Base-by-base conservation (phyloP, 2,113 vertebrate species). In the Phrynosoma platyrhinos region DNA sequence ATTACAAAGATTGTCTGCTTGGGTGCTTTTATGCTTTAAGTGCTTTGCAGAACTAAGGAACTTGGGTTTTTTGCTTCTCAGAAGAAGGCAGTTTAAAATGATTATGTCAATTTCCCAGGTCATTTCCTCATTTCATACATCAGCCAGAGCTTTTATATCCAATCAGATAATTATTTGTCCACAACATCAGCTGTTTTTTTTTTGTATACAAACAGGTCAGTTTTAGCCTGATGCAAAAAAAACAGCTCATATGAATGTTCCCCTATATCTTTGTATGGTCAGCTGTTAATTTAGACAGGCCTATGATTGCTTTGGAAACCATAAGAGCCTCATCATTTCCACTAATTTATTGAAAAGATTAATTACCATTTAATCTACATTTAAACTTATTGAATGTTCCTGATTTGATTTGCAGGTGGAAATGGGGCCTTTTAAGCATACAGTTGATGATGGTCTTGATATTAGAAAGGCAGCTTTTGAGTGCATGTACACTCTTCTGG, bases 391-490 rank as follows among this genome's bases (percentile, higher is more conserved):
- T 83, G 1, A 81, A 55, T 87, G 32, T 86, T 79, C 80, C 79
- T 92, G 77, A 76, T 76, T 94, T 92, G 47, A 2, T 85, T 90
- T 90, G 88, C 94, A 99, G 98, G 99, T 99, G 96, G 98, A 99
- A 96, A 99, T 99, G 99, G 98, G 99, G 89, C 99, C 98, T 9
- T 99, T 99, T 96, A 99, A 99, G 89, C 99, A 99, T 95, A 99
- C 99, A 1, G 98, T 99, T 90, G 99, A 99, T 75, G 99, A 99
- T 18, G 99, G 99, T 0, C 83, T 99, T 95, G 98, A 99, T 95
- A 96, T 99, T 88, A 97, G 99, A 94, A 99, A 99, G 96, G 98
- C 99, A 84, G 98, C 99, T 85, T 99, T 99, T 91, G 99, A 99
- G 94, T 99, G 99, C 96, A 99, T 99, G 99, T 99, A 99, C 91